Evolutionary conservation across 2,888 invertebrate genomes (phyloP).

Genomic region (Tachina fera): DNA sequence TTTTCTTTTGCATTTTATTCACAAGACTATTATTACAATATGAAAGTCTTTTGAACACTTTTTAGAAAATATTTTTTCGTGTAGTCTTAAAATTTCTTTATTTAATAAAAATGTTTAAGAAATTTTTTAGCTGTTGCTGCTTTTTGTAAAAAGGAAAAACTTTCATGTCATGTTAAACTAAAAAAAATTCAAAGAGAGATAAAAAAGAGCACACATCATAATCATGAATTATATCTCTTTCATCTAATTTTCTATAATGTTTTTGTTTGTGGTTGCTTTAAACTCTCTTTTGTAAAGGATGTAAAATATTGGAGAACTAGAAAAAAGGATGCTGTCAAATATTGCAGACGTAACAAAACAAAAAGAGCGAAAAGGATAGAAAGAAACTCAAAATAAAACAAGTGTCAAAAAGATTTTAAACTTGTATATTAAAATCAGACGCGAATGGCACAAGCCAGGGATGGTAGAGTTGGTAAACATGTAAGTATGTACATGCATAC

Average conservation of each 20-base stretch:
- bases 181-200: conserved; percentile 2
- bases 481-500: neutral
- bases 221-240: conserved; percentile 17
- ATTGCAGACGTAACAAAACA: conserved; percentile 53
- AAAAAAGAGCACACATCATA: conserved; percentile 3
- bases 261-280: conserved; percentile 40
- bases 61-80: conserved; percentile 15
- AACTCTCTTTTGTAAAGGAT: conserved; percentile 21
- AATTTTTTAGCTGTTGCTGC: conserved; percentile 64
- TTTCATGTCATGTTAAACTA: conserved; percentile 58
- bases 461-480: too few relatives aligned
- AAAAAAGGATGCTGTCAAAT: conserved; percentile 54
- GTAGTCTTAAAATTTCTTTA: neutral
- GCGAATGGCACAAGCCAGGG: neutral
- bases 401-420: conserved; percentile 62
- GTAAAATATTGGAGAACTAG: conserved; percentile 26
- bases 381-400: conserved; percentile 48
- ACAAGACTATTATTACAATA: neutral
- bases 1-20: neutral
- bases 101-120: conserved; percentile 25
- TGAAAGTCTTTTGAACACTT: neutral
- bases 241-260: conserved; percentile 33
- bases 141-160: conserved; percentile 54
- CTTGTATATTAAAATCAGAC: neutral
- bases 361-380: conserved; percentile 27